These are phyloP conservation scores for Megaceryle maxima DNA, from an alignment of 2,113 vertebrate genomes.

Conservation along the genomic window DNA sequence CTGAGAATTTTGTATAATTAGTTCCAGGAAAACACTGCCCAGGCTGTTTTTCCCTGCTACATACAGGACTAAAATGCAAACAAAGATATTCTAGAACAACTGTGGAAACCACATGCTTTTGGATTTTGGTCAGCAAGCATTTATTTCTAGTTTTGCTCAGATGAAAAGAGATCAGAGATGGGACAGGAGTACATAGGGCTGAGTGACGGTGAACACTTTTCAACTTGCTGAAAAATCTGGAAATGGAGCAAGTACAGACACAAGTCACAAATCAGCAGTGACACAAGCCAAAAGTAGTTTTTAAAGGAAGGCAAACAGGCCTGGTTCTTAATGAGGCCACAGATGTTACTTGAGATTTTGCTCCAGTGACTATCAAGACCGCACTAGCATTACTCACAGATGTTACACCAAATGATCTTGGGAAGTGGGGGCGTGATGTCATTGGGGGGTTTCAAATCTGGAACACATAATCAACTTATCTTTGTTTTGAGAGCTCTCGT, in stretches of 20 bases:
- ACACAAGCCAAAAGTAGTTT: conserved; percentile 62
- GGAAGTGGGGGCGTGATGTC: conserved; percentile 65
- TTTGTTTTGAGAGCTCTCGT: conserved; percentile 49
- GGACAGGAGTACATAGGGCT: not conserved
- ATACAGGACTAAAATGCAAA: not conserved
- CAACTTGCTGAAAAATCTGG: conserved; percentile 14
- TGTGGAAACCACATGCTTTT: not conserved
- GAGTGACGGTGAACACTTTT: not conserved
- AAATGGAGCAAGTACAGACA: conserved; percentile 40
- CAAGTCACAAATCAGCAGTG: conserved; percentile 57
- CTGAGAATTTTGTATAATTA: conserved; percentile 49
- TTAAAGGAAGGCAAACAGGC: conserved; percentile 45
- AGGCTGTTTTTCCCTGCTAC: not conserved
- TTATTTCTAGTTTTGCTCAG: not conserved
- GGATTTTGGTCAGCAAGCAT: not conserved
- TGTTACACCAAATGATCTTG: conserved; percentile 56
- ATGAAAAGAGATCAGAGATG: not conserved
- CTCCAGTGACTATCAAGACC: conserved; percentile 64
- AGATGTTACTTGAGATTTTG: conserved; percentile 64
- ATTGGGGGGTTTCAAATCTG: conserved; percentile 65
- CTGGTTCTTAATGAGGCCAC: conserved; percentile 60
- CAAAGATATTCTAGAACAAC: conserved; percentile 1
- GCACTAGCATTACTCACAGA: conserved; percentile 57
- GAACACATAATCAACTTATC: conserved; percentile 68
- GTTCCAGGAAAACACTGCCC: conserved; percentile 37